These are phyloP conservation scores for Telmatherina bonti DNA, from an alignment of 2,797 vertebrate genomes.

Conservation along the genomic window DNA sequence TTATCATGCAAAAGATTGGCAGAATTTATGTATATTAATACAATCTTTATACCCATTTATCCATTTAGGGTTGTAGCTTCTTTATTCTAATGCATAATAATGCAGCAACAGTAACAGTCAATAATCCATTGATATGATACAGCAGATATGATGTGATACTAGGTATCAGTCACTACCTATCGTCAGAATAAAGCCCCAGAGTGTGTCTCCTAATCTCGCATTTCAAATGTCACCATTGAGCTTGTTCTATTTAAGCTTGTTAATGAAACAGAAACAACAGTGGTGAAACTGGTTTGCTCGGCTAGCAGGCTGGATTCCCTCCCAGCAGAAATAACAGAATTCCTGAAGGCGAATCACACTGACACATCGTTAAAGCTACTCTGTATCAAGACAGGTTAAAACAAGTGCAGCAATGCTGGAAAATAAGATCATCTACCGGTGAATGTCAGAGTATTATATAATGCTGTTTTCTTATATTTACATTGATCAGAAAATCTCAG, in stretches of 20 bases:
- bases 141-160: background rate
- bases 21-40: too few relatives aligned
- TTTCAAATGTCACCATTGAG: background rate
- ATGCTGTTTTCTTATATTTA: background rate
- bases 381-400: too few relatives aligned
- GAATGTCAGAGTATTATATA: background rate
- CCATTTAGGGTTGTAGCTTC: too few relatives aligned
- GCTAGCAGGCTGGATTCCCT: background rate
- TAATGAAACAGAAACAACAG: background rate
- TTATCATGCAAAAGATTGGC: too few relatives aligned
- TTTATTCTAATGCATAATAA: background rate
- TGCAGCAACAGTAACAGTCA: background rate
- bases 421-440: background rate
- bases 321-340: conserved; percentile 4
- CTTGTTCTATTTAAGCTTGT: background rate
- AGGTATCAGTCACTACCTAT: background rate
- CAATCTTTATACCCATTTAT: too few relatives aligned
- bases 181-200: background rate
- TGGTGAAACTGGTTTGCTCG: background rate
- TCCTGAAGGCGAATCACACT: background rate
- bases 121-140: background rate
- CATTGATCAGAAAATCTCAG: background rate
- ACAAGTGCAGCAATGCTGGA: background rate
- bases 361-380: background rate
- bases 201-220: background rate